Evolutionary conservation across 1,140 invertebrate genomes (phyloP), one percentile per base, ranked within the genome.

Genomic region (Hyposmocoma kahamanoa): DNA sequence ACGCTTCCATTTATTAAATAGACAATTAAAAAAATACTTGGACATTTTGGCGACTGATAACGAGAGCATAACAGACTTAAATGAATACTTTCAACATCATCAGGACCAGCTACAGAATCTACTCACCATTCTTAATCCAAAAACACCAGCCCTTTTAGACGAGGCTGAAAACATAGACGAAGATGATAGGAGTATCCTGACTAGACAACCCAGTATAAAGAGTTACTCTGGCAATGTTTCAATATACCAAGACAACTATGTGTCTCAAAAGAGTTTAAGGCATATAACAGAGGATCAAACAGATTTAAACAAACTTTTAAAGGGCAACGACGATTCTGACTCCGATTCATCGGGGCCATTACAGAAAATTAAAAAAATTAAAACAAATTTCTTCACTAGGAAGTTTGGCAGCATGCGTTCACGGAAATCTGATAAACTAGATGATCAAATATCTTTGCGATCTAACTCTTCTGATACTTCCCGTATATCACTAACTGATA

Each of bases 21-120:
- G 86, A 68, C 83, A 87, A 67, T 70, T 87, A 64, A 86, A 79
- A 74, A 84, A 87, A 47, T 87, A 82, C 58, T 80, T 87, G 65
- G 84, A 86, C 72, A 86, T 87, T 81, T 80, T 87, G 63, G 79
- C 82, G 56, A 79, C 75, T 3, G 82, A 84, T 22, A 74, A 81
- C 38, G 80, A 84, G 18, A 82, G 54, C 32, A 63, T 72, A 0
- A 67, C 67, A 3, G 82, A 84, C 56, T 50, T 85, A 30, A 74
- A 71, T 50, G 53, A 73, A 32, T 85, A 85, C 45, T 84, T 79
- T 48, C 72, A 77, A 52, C 67, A 53, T 36, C 82, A 85, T 51
- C 80, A 77, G 43, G 80, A 85, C 0, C 78, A 85, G 43, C 45
- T 85, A 22, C 54, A 70, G 18, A 81, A 71, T 43, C 59, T 85